Conservation (phyloP, 1,140 invertebrate genomes). For the Proales similis region DNA sequence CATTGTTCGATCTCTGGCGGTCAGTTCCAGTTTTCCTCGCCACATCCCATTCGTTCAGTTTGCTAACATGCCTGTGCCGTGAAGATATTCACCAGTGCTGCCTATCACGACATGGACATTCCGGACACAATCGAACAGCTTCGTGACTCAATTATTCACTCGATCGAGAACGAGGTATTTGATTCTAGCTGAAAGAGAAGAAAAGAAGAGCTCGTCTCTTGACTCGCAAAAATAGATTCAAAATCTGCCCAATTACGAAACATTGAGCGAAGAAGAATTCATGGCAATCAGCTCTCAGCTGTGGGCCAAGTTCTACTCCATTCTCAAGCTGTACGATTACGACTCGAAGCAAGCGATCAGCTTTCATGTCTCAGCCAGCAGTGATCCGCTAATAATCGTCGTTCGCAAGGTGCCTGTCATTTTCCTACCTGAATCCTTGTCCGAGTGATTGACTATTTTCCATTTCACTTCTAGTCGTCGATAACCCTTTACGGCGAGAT, state of each 20-base stretch:
- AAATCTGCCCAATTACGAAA: slow-evolving; percentile 14
- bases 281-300: slow-evolving; percentile 10
- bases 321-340: slow-evolving; percentile 33
- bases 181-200: slow-evolving; percentile 16
- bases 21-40: too few species aligned
- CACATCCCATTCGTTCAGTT: too few species aligned
- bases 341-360: slow-evolving; percentile 15
- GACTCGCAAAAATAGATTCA: too few species aligned
- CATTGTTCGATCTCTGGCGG: slow-evolving; percentile 13
- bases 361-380: slow-evolving; percentile 3
- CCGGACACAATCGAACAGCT: too few species aligned
- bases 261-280: slow-evolving; percentile 26
- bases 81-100: too few species aligned
- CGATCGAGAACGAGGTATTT: too few species aligned
- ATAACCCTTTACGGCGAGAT: not conserved
- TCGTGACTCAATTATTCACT: too few species aligned
- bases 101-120: too few species aligned
- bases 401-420: slow-evolving; percentile 14
- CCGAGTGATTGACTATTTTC: not conserved
- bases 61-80: too few species aligned
- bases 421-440: not conserved
- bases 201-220: too few species aligned
- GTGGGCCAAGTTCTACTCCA: slow-evolving; percentile 34
- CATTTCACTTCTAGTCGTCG: slow-evolving; percentile 1
- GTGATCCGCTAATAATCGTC: slow-evolving; percentile 27